Evolutionary conservation across 2,797 vertebrate species (phyloP), one percentile per base, ranked within the genome.

Genomic region (Echiichthys vipera): DNA sequence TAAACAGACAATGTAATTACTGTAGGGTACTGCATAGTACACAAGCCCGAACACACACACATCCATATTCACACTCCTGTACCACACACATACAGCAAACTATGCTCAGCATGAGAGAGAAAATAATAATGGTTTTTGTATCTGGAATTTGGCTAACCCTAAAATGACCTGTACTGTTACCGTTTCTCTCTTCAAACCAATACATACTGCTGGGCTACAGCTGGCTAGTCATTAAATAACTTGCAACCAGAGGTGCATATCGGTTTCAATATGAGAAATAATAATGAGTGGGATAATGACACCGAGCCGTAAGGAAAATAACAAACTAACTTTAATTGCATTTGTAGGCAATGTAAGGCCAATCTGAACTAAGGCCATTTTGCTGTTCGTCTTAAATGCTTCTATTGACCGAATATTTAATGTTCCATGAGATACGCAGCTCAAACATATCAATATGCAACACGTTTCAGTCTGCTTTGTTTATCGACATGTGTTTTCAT

Each of bases 1-100:
- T 85, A 87, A 78, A 78, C 71, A 83, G 66, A 80, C 75, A 84
- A 73, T 71, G 80, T 78, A 81, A 91, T 87, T 89, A 88, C 71
- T 80, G 65, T 62, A 65, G 55, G 51, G 64, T 58, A 59, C 46
- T 51, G 69, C 63, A 75, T 40, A 56, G 61, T 8, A 65, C 74
- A 83, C 50, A 34, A 74, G 76, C 65, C n/a, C 65, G 6, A 57
- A 81, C 61, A 77, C 69, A 77, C 69, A 69, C 58, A 64, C 49
- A 69, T 62, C 39, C 53, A 54, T 24, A 65, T 20, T 51, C 71
- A 43, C 49, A 71, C 66, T 49, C 22, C 12, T 55, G 45, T 56
- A 66, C 55, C 47, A 43, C 66, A 63, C 64, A 76, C 66, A 61
- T 34, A 66, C 55, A n/a, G n/a, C 47, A 32, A 0, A 1, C 42